Evolutionary conservation across 2,113 vertebrate genomes (phyloP).

Genomic region (Plecotus auritus): DNA sequence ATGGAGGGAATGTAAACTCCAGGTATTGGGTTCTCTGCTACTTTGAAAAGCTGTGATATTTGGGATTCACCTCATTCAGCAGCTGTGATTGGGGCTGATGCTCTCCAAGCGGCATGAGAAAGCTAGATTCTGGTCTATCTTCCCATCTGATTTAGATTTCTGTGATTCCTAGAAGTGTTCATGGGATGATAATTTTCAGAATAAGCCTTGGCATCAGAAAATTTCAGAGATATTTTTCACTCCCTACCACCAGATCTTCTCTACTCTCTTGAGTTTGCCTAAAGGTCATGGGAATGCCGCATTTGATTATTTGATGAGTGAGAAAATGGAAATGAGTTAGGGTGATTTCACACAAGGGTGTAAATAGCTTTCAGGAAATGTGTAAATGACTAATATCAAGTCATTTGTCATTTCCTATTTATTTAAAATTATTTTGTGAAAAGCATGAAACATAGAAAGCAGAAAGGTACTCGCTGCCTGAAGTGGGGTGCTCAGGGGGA

Average conservation of each 20-base stretch:
- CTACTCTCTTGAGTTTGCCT: background rate
- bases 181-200: background rate
- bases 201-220: background rate
- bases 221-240: background rate
- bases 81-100: background rate
- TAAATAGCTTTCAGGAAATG: background rate
- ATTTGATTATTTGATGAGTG: background rate
- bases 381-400: background rate
- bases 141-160: background rate
- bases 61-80: background rate
- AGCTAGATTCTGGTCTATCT: background rate
- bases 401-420: background rate
- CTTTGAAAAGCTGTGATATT: background rate
- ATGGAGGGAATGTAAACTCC: background rate
- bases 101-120: background rate
- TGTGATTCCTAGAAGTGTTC: background rate
- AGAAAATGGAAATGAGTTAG: background rate
- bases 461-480: background rate
- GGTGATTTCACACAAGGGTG: background rate
- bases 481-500: background rate
- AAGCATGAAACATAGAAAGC: background rate
- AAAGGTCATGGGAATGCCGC: background rate
- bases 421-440: background rate
- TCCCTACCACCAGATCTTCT: background rate
- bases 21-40: background rate